These are phyloP conservation scores for Incurvaria masculella DNA, from an alignment of 2,888 invertebrate genomes.

Conservation along the genomic window DNA sequence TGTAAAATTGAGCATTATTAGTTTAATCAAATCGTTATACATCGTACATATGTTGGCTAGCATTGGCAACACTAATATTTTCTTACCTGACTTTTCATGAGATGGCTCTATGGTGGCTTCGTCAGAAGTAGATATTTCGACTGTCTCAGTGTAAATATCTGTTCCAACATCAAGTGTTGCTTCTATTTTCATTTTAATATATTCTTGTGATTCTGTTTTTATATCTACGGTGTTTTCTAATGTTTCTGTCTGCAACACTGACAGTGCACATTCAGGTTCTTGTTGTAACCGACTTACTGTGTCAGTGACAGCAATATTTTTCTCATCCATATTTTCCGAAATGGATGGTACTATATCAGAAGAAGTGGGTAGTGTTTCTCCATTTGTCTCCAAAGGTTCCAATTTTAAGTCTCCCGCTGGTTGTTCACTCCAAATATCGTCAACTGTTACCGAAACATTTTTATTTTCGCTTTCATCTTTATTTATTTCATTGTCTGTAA, in stretches of 20 bases:
- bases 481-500: background rate
- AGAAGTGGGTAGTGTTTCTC: background rate
- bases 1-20: no score
- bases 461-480: background rate
- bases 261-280: no score
- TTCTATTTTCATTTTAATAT: no score
- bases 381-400: background rate
- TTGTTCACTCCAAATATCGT: background rate
- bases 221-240: constrained; percentile 20
- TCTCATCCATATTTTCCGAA: no score
- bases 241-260: no score
- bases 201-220: constrained; percentile 21
- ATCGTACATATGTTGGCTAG: constrained; percentile 2
- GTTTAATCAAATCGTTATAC: no score
- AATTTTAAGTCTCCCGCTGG: background rate
- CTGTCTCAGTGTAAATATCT: no score
- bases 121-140: no score
- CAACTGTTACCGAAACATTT: background rate
- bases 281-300: no score
- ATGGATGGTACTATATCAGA: background rate
- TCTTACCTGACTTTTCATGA: background rate
- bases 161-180: no score
- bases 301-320: no score
- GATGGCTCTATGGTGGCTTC: background rate
- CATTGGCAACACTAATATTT: background rate